phyloP scores from a whole-genome alignment of 2,888 invertebrate species.

The Keiferia lycopersicella region DNA sequence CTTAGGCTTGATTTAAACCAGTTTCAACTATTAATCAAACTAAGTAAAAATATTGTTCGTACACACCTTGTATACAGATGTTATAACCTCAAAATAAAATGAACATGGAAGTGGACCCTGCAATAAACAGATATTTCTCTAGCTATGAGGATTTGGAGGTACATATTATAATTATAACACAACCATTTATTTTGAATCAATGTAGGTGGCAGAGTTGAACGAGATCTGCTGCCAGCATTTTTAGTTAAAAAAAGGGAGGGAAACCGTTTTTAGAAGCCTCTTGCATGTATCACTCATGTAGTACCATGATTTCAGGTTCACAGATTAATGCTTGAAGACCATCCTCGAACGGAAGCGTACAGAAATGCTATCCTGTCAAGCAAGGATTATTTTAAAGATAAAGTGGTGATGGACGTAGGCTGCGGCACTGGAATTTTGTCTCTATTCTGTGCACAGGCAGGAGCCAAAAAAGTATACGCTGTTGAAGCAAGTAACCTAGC shows the following conservation, averaged over 20 bases:
- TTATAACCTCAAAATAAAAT: constrained; percentile 1
- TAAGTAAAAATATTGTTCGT: background rate
- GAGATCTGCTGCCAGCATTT: too few relatives aligned
- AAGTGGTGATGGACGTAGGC: constrained; percentile 92
- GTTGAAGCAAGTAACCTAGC: constrained; percentile 90
- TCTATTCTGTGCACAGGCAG: constrained; percentile 93
- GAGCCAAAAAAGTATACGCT: constrained; percentile 93
- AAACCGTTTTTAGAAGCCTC: background rate
- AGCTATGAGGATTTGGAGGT: constrained; percentile 90
- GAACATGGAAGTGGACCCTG: constrained; percentile 44
- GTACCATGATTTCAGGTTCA: constrained; percentile 82
- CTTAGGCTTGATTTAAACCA: too few relatives aligned
- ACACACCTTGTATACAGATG: background rate
- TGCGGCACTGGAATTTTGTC: constrained; percentile 95
- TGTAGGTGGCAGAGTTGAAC: too few relatives aligned
- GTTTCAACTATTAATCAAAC: too few relatives aligned
- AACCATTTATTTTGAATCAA: too few relatives aligned
- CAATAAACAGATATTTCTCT: constrained; percentile 81
- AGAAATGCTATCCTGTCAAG: constrained; percentile 88
- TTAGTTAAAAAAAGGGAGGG: too few relatives aligned
- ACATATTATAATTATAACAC: constrained; percentile 41
- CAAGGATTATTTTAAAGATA: constrained; percentile 85
- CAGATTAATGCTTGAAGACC: constrained; percentile 89
- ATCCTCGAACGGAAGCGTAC: constrained; percentile 88
- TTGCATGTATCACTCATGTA: background rate